These are phyloP conservation scores for Oedothorax gibbosus DNA, from an alignment of 1,140 invertebrate genomes.

Conservation along the genomic window DNA sequence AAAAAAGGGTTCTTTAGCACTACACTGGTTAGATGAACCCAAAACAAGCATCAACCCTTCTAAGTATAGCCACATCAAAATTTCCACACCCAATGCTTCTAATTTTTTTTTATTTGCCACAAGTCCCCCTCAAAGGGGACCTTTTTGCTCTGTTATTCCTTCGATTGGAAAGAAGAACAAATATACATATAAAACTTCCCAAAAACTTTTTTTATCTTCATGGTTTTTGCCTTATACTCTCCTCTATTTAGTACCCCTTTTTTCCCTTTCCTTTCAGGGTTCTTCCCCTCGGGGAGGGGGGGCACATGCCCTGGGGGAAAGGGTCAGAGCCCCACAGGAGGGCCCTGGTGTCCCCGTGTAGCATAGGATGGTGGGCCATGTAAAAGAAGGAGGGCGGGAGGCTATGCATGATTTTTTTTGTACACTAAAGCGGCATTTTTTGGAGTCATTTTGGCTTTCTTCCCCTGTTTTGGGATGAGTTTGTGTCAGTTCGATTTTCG, in stretches of 20 bases:
- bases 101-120: too few species aligned
- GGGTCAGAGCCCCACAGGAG: constrained; percentile 34
- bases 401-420: constrained; percentile 37
- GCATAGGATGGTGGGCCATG: not conserved
- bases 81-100: too few species aligned
- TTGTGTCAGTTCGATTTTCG: constrained; percentile 5
- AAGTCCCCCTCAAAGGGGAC: too few species aligned
- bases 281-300: constrained; percentile 73
- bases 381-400: constrained; percentile 52
- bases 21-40: too few species aligned
- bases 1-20: too few species aligned
- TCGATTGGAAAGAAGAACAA: not conserved
- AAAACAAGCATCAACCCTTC: too few species aligned
- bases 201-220: constrained; percentile 40
- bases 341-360: not conserved
- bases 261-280: constrained; percentile 67
- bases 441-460: constrained; percentile 7
- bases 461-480: not conserved
- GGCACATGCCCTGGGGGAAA: constrained; percentile 67
- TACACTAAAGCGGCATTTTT: constrained; percentile 30
- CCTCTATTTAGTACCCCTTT: constrained; percentile 46
- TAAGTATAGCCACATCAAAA: too few species aligned
- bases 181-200: constrained; percentile 21
- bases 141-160: too few species aligned
- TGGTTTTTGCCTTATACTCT: constrained; percentile 40